Evolutionary conservation across 2,797 vertebrate genomes (phyloP), one percentile per base, ranked within the genome.

Genomic region (Tenualosa thibaudeaui): DNA sequence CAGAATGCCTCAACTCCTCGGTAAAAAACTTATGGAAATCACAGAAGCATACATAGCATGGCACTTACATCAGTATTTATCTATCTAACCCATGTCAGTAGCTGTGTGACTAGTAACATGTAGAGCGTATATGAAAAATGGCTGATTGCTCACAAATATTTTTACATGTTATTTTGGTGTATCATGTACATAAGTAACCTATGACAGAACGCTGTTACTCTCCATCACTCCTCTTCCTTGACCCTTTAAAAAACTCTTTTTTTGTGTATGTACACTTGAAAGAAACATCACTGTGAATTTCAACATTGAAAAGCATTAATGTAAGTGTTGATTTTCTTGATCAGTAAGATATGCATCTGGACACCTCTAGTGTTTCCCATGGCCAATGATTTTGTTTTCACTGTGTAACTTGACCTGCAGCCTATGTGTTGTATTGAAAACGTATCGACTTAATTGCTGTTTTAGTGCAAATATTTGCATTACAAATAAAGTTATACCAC

Each of bases 241-340:
- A 46, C 71, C 71, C 71, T 78, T 78, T 78, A 78, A 78, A 5
- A 78, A 37, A 17, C 8, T 24, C n/a, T 62, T 10, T 62, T 62
- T n/a, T 78, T 46, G 37, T 78, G 71, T 43, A 8, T 78, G 71
- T 78, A 78, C 71, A 78, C 71, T 43, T 65, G 54, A 65, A 83
- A 22, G 40, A 83, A 71, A 62, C 50, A 71, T 83, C 82, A 68
- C 82, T 71, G 62, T 83, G 82, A 83, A 31, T 49, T 71, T 31
- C 68, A 68, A 51, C 82, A 71, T 83, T 46, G 43, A 60, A 31
- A 60, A 24, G n/a, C 22, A 13, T 71, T 60, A 40, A 37, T 17
- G 24, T 83, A 51, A 31, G 12, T 71, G 62, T 50, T 83, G 46
- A 83, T 49, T 83, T 83, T 83, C 82, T 46, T 40, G 60, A 46